Conservation (phyloP, 2,888 invertebrate species). For the Acheta domesticus region DNA sequence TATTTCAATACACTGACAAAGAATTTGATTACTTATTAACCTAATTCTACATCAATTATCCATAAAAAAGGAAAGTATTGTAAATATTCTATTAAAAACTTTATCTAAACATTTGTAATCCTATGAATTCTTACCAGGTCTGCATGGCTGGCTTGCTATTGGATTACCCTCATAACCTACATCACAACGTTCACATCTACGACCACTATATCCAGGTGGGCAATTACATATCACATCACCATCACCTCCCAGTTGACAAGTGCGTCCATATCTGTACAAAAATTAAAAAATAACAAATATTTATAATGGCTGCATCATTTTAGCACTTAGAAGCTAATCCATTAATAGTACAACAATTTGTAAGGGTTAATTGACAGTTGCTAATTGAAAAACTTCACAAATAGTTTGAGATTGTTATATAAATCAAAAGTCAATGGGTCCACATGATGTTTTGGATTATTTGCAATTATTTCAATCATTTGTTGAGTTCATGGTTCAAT, state of each 20-base stretch:
- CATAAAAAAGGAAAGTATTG: no score
- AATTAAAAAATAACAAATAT: conserved; percentile 30
- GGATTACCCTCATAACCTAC: conserved; percentile 81
- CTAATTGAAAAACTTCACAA: neutral
- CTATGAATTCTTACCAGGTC: conserved; percentile 46
- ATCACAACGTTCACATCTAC: conserved; percentile 74
- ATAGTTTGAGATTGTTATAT: neutral
- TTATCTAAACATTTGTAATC: neutral
- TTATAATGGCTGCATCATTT: neutral
- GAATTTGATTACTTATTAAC: no score
- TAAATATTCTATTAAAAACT: neutral
- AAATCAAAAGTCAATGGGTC: no score
- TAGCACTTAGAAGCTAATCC: neutral
- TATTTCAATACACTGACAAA: no score
- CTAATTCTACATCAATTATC: no score
- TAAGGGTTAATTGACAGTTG: no score
- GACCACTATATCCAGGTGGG: conserved; percentile 70
- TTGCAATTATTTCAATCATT: no score
- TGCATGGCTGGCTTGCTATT: conserved; percentile 70
- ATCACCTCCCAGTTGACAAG: conserved; percentile 71
- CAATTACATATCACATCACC: conserved; percentile 79
- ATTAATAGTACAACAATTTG: no score
- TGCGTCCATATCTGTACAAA: conserved; percentile 65
- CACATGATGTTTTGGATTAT: no score
- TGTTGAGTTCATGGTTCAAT: no score